Percentiles rank a stretch among this genome's conserved stretches.
Evolutionary conservation across 2,113 vertebrate species (phyloP).

Genomic region (Jacana jacana): DNA sequence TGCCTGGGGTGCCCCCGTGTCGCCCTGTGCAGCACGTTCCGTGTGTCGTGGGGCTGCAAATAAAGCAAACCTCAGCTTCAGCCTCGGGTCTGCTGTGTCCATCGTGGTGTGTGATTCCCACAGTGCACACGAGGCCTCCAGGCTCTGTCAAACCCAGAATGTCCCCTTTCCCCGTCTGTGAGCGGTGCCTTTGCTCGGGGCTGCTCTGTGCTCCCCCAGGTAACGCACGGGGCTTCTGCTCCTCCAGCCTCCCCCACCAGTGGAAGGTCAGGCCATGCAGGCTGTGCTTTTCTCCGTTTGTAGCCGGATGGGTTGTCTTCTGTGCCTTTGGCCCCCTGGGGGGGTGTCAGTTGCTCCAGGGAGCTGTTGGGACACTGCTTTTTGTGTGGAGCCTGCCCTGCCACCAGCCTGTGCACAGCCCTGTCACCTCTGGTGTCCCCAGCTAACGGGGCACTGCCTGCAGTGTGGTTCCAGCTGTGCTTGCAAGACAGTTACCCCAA

Average conservation of each 20-base stretch:
- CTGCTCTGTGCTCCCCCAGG: neutral
- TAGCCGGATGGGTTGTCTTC: neutral
- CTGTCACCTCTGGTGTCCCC: neutral
- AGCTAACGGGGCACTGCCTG: neutral
- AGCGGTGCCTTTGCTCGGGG: neutral
- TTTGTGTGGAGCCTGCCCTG: neutral
- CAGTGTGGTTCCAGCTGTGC: neutral
- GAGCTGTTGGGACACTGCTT: neutral
- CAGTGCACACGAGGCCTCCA: too few relatives aligned
- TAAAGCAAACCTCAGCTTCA: rapidly evolving
- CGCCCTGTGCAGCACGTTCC: rapidly evolving
- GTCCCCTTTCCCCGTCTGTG: rapidly evolving
- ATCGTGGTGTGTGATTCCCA: rapidly evolving
- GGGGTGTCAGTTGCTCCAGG: rapidly evolving
- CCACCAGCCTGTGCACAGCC: rapidly evolving
- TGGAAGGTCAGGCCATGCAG: neutral
- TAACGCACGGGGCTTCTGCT: neutral
- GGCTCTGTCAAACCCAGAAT: too few relatives aligned
- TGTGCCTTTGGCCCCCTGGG: neutral
- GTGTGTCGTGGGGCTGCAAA: neutral
- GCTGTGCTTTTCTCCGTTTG: neutral
- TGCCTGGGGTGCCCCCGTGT: neutral
- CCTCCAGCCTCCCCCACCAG: neutral
- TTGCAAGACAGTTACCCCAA: neutral
- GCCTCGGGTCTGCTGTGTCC: neutral